A percentile compares a stretch with the other conserved stretches of the same genome.
phyloP scores from a whole-genome alignment of 2,797 vertebrate species.

The Pseudochaenichthys georgianus region DNA sequence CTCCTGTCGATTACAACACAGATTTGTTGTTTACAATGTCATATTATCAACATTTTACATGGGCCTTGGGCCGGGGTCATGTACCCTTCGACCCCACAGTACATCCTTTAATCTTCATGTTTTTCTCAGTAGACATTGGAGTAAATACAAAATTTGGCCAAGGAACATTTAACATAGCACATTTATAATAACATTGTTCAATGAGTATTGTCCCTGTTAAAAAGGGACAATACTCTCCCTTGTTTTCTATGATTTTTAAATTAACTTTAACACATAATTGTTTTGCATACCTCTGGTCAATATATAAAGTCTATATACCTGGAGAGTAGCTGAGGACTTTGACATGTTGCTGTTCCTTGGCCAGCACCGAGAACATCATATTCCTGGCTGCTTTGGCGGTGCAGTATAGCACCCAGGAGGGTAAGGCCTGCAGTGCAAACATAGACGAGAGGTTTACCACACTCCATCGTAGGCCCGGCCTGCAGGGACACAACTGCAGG shows the following conservation, averaged over 20 bases:
- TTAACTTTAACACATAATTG: background rate
- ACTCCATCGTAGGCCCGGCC: constrained; percentile 62
- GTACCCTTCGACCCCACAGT: too few species aligned
- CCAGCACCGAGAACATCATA: constrained; percentile 91
- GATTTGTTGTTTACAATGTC: too few species aligned
- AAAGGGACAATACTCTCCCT: background rate
- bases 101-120: background rate
- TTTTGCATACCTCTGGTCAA: background rate
- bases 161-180: background rate
- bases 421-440: constrained; percentile 84
- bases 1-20: too few species aligned
- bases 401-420: constrained; percentile 88
- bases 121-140: background rate
- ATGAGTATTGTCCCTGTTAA: background rate
- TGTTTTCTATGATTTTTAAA: background rate
- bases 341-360: constrained; percentile 82
- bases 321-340: constrained; percentile 91
- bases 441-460: constrained; percentile 89
- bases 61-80: too few species aligned
- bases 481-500: constrained; percentile 76
- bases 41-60: too few species aligned
- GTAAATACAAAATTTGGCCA: too few species aligned
- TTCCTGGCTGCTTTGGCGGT: constrained; percentile 87
- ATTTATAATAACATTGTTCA: background rate
- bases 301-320: constrained; percentile 71